phyloP scores from a whole-genome alignment of 2,113 vertebrate genomes.

The Promerops cafer region DNA sequence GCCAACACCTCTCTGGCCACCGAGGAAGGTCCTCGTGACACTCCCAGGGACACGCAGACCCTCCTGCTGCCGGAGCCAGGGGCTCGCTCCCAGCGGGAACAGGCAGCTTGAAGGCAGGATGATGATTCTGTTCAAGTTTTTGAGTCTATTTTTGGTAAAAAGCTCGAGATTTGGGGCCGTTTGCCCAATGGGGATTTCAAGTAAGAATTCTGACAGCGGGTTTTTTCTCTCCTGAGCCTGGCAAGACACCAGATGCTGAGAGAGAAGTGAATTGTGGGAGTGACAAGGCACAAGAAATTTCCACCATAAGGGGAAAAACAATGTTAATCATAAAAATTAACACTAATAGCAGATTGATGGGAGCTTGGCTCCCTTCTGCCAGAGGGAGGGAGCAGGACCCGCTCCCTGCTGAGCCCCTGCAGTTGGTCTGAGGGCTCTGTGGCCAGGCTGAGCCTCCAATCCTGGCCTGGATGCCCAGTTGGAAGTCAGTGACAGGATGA shows the following conservation, averaged over 20 bases:
- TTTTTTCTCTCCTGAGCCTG: conserved; percentile 36
- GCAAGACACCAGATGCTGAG: conserved; percentile 27
- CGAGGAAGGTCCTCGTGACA: accelerated
- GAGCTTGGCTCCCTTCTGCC: not conserved
- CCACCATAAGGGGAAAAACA: conserved; percentile 37
- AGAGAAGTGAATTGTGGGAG: conserved; percentile 53
- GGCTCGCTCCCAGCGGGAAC: not conserved
- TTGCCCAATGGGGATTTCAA: conserved; percentile 43
- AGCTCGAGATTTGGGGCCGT: conserved; percentile 21
- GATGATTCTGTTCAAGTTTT: not conserved
- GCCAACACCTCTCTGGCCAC: not conserved
- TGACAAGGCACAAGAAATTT: conserved; percentile 54
- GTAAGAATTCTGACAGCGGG: conserved; percentile 18
- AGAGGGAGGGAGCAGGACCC: not conserved
- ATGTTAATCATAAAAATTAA: conserved; percentile 22
- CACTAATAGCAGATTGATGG: not conserved
- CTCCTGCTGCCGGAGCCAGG: not conserved
- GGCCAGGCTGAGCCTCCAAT: not conserved
- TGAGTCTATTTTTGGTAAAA: conserved; percentile 38
- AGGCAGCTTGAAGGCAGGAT: not conserved
- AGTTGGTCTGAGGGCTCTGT: accelerated
- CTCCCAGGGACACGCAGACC: not conserved
- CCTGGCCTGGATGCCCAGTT: not conserved
- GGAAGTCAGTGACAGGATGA: not conserved
- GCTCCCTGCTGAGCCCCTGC: not conserved